Base-by-base conservation (phyloP, 2,888 invertebrate genomes). In the Noctua janthe region DNA sequence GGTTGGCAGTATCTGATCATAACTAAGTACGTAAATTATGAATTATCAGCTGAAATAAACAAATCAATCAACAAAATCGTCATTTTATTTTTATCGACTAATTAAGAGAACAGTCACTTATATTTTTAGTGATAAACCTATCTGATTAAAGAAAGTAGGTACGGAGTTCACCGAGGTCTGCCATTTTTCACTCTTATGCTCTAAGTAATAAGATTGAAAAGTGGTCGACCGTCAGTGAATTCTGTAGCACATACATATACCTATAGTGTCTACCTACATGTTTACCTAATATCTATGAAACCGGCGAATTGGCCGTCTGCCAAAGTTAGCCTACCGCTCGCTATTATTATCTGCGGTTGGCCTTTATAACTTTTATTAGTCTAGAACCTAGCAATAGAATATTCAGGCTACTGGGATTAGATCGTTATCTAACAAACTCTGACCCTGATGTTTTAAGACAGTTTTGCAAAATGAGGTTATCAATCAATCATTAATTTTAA, bases 291-390 rank as follows among this genome's bases (percentile, higher is more conserved):
- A 74, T 71, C 54, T 79, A 66, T 71, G 66, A 71, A 74, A 74
- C 39, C 74, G 74, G 23, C 20, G 71, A 47, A 74, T 79, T 83
- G 83, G 83, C 59, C 2, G 66, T 0, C 39, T 49, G 79, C 83
- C 83, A 83, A 83, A 47, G 7, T n/a, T 59, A 79, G 51, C 74
- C 56, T 82, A 64, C 29, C 23, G 71, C n/a, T 35, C 0, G 74
- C 83, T 83, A 83, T 80, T 80, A 80, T 72, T 83, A 83, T 70
- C 83, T 75, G 59, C 81, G 66, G 56, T 35, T 67, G 82, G 71
- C 73, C 78, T 82, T 64, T 70, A 56, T 49, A 67, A 47, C 54
- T 64, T 82, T 82, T 78, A 81, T 82, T 76, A 59, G 76, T 81
- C 81, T 39, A 75, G 20, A 66, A 39, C 54, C 71, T 51, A 70